phyloP scores from a whole-genome alignment of 1,140 invertebrate genomes.

The Euborellia annulipes region DNA sequence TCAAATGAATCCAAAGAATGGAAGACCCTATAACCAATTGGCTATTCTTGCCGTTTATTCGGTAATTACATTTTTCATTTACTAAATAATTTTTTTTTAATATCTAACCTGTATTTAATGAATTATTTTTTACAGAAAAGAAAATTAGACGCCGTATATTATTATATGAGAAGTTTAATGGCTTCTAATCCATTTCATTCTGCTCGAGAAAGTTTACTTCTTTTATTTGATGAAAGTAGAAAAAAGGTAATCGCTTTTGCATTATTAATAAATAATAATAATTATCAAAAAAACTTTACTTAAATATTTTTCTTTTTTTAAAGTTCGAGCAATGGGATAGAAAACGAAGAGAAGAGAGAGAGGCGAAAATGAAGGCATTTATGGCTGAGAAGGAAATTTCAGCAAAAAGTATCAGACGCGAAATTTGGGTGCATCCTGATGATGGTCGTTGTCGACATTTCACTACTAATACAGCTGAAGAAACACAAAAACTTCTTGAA shows the following conservation, averaged over 20 bases:
- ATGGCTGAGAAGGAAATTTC: slow-evolving; percentile 40
- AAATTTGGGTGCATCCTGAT: slow-evolving; percentile 70
- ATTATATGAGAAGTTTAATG: slow-evolving; percentile 87
- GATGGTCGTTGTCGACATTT: slow-evolving; percentile 42
- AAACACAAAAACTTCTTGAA: slow-evolving; percentile 22
- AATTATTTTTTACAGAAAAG: slow-evolving; percentile 48
- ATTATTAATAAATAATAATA: not conserved
- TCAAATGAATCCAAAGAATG: slow-evolving; percentile 86
- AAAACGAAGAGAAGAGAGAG: slow-evolving; percentile 47
- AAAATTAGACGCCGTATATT: slow-evolving; percentile 93
- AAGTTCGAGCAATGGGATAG: slow-evolving; percentile 67
- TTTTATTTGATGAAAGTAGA: slow-evolving; percentile 82
- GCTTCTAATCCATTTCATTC: slow-evolving; percentile 84
- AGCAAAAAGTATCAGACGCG: slow-evolving; percentile 37
- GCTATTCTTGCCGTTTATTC: slow-evolving; percentile 81
- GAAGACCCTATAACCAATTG: slow-evolving; percentile 84
- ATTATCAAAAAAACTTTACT: no score
- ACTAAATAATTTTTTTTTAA: no score
- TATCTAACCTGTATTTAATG: slow-evolving; percentile 1
- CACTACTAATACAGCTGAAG: slow-evolving; percentile 35
- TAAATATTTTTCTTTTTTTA: slow-evolving; percentile 14
- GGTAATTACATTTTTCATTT: slow-evolving; percentile 38
- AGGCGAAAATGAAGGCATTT: slow-evolving; percentile 35
- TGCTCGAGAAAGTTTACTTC: slow-evolving; percentile 71
- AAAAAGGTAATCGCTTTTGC: slow-evolving; percentile 56